These are phyloP conservation scores for Scaptomyza tumidula DNA, from an alignment of 2,888 invertebrate species.

Conservation along the genomic window DNA sequence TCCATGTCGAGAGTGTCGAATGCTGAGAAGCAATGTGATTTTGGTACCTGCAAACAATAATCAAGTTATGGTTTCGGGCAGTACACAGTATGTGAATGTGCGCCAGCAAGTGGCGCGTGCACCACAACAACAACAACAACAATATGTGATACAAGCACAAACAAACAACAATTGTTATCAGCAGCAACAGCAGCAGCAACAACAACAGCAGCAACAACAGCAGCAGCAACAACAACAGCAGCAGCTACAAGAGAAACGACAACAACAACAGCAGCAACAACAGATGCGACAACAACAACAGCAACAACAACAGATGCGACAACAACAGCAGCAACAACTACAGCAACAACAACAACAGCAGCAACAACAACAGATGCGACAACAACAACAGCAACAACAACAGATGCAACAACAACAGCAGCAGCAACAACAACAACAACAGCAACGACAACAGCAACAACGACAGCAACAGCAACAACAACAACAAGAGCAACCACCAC, in stretches of 20 bases:
- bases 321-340: neutral
- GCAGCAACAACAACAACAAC: neutral
- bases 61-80: neutral
- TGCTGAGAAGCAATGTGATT: constrained; percentile 5
- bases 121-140: constrained; percentile 3
- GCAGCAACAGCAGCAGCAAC: neutral
- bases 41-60: constrained; percentile 4
- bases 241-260: neutral
- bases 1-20: constrained; percentile 17
- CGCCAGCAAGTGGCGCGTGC: neutral
- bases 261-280: neutral
- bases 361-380: neutral
- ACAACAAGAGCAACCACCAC: neutral
- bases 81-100: constrained; percentile 7
- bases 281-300: too few relatives aligned
- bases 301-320: neutral
- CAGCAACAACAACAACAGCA: neutral
- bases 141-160: neutral
- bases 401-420: neutral
- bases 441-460: neutral
- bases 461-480: neutral
- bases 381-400: neutral
- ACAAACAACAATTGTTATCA: constrained; percentile 1
- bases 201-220: neutral
- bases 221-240: neutral